Evolutionary conservation across 2,888 invertebrate genomes (phyloP).

Genomic region (Neoaliturus tenellus): DNA sequence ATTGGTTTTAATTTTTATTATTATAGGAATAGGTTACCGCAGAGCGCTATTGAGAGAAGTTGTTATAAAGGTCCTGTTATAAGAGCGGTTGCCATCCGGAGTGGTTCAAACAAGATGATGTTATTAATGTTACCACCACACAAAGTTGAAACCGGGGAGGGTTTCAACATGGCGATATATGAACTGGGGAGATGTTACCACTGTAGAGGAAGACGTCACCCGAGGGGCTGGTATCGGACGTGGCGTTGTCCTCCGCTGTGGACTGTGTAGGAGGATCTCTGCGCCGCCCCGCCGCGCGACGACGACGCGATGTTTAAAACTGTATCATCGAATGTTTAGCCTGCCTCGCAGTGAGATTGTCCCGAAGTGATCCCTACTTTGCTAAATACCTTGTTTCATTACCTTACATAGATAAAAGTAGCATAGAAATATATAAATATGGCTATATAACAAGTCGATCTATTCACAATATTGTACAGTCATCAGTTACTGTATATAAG

Average conservation of each 20-base stretch:
- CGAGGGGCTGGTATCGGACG: conserved; percentile 12
- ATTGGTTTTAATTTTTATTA: too few relatives aligned
- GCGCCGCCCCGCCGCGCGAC: background rate
- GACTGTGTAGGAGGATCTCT: too few relatives aligned
- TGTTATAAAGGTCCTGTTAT: too few relatives aligned
- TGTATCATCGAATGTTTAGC: conserved; percentile 9
- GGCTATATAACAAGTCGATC: conserved; percentile 47
- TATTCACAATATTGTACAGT: conserved; percentile 53
- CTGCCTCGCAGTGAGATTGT: conserved; percentile 54
- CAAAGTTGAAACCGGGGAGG: background rate
- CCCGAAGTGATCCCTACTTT: conserved; percentile 57
- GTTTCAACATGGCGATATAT: background rate
- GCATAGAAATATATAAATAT: conserved; percentile 53
- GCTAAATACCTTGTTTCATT: conserved; percentile 57
- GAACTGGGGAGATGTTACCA: background rate
- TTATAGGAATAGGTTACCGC: too few relatives aligned
- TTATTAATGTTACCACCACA: background rate
- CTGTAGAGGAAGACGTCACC: background rate
- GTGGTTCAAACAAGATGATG: background rate
- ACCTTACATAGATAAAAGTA: conserved; percentile 52
- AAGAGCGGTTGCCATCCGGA: background rate
- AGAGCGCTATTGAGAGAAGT: too few relatives aligned
- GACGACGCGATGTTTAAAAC: background rate
- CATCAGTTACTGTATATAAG: conserved; percentile 50
- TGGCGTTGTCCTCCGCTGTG: background rate